These are phyloP conservation scores for Hemiscyllium ocellatum DNA, from an alignment of 2,113 vertebrate species.

Conservation along the genomic window DNA sequence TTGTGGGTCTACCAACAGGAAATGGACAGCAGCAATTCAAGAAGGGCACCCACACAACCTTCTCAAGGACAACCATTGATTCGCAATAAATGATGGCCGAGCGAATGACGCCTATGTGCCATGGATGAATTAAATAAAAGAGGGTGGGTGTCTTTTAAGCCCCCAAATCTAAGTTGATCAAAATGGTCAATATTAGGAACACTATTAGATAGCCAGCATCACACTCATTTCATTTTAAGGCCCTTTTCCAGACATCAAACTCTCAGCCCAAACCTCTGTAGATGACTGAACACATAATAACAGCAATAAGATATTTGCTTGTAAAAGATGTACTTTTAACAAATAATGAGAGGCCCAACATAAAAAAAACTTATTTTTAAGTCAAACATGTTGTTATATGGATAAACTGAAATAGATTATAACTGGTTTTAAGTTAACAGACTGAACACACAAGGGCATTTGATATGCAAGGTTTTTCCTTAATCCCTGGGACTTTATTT, in stretches of 20 bases:
- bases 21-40: too few relatives aligned
- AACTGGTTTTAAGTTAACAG: not conserved
- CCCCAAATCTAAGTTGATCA: too few relatives aligned
- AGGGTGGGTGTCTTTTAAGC: not conserved
- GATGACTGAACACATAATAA: not conserved
- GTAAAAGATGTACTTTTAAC: not conserved
- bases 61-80: too few relatives aligned
- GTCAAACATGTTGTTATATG: not conserved
- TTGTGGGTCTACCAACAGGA: too few relatives aligned
- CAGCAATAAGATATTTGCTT: not conserved
- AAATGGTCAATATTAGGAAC: not conserved
- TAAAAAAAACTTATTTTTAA: slow-evolving; percentile 20
- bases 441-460: not conserved
- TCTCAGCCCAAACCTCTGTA: not conserved
- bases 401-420: not conserved
- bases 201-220: not conserved
- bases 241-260: not conserved
- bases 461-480: slow-evolving; percentile 1
- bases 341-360: not conserved
- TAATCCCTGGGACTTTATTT: slow-evolving; percentile 23
- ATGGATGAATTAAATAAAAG: too few relatives aligned
- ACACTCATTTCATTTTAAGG: not conserved
- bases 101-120: too few relatives aligned
- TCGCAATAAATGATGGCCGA: too few relatives aligned
- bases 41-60: too few relatives aligned